Evolutionary conservation across 2,888 invertebrate genomes (phyloP).

Genomic region (Anodontia alba): DNA sequence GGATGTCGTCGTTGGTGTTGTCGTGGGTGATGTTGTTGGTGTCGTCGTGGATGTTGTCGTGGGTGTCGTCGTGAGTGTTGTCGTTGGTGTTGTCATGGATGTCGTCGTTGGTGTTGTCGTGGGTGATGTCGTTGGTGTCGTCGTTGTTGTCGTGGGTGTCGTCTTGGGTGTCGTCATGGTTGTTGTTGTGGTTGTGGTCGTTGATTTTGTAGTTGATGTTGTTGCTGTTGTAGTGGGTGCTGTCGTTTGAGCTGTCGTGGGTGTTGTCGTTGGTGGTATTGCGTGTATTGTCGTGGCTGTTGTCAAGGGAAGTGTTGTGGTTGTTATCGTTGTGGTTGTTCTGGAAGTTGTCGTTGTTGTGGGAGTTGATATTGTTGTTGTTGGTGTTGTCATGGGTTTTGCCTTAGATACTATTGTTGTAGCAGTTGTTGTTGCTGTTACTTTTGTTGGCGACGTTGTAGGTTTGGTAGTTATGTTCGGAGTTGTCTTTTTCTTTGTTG

Average conservation of each 20-base stretch:
- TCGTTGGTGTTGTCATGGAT: no score
- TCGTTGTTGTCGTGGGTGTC: not conserved
- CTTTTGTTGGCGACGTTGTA: not conserved
- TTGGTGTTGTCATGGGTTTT: not conserved
- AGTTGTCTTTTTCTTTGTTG: not conserved
- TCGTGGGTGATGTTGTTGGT: not conserved
- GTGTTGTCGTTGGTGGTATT: not conserved
- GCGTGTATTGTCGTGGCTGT: no score
- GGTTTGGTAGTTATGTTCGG: not conserved
- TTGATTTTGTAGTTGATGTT: not conserved
- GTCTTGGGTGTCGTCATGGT: not conserved
- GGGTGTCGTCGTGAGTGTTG: no score
- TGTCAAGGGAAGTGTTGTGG: not conserved
- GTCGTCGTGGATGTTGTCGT: no score
- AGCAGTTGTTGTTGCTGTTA: not conserved
- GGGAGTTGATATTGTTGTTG: not conserved
- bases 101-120: no score
- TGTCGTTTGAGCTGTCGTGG: not conserved
- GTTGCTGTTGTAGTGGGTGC: not conserved
- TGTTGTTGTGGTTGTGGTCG: slow-evolving; percentile 10
- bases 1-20: no score
- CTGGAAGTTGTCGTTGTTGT: not conserved
- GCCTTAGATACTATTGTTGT: not conserved
- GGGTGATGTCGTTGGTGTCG: no score
- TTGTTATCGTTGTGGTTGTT: not conserved